A percentile compares a stretch with the other conserved stretches of the same genome.
phyloP scores from a whole-genome alignment of 2,113 vertebrate species.

The Caloenas nicobarica region DNA sequence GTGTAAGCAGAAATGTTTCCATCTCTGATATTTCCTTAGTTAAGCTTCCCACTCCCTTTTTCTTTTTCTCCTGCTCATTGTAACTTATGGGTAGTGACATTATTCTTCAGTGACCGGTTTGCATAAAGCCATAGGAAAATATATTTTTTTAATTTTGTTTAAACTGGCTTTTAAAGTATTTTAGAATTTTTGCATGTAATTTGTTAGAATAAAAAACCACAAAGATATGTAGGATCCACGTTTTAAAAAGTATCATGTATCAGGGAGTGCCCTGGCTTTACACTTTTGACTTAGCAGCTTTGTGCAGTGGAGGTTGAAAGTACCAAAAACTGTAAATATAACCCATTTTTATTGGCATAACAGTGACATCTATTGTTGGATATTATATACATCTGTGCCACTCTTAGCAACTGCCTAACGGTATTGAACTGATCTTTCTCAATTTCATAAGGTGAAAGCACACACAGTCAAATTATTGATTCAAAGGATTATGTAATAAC shows the following conservation, averaged over 20 bases:
- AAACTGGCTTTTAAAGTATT: neutral
- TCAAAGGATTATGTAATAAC: constrained; percentile 2
- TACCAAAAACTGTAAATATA: constrained; percentile 57
- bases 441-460: neutral
- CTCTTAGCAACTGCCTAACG: neutral
- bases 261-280: constrained; percentile 7
- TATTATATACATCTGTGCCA: constrained; percentile 40
- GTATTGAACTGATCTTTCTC: neutral
- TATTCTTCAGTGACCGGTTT: neutral
- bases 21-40: neutral
- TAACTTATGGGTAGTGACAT: neutral
- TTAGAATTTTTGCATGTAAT: neutral
- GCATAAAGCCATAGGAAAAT: neutral
- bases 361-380: constrained; percentile 77
- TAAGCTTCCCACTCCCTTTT: neutral
- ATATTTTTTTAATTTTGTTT: neutral
- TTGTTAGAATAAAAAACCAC: neutral
- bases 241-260: neutral
- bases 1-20: neutral
- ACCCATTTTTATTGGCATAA: constrained; percentile 68
- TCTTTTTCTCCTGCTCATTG: neutral
- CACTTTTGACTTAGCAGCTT: constrained; percentile 16
- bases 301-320: constrained; percentile 25
- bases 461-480: constrained; percentile 17
- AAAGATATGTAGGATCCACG: neutral